phyloP scores from a whole-genome alignment of 2,797 vertebrate genomes.

The Salarias fasciatus region DNA sequence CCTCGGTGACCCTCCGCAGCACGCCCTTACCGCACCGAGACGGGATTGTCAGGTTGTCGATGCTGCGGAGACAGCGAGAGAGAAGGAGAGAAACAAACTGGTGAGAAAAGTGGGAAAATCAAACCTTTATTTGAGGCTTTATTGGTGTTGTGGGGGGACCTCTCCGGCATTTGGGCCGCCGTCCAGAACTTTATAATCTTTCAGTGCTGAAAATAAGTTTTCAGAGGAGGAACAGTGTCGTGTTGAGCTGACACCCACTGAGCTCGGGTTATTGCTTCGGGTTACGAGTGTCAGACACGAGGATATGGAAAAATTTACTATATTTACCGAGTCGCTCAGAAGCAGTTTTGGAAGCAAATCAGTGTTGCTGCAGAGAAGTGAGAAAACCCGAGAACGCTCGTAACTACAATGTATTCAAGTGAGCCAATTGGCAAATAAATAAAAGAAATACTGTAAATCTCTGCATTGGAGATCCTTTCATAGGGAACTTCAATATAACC shows the following conservation, averaged over 20 bases:
- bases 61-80: constrained; percentile 70
- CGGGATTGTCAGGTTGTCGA: constrained; percentile 89
- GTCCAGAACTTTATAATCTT: constrained; percentile 36
- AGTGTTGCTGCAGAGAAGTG: constrained; percentile 2
- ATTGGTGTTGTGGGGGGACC: constrained; percentile 2
- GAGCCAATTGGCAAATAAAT: not conserved
- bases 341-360: constrained; percentile 5
- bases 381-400: constrained; percentile 1
- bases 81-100: not conserved
- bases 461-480: not conserved
- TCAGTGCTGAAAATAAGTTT: constrained; percentile 23
- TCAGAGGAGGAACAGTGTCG: constrained; percentile 24
- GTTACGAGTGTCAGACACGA: constrained; percentile 31
- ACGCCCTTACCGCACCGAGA: constrained; percentile 89
- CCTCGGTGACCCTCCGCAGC: constrained; percentile 88
- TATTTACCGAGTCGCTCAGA: constrained; percentile 2
- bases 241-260: constrained; percentile 43
- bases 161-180: constrained; percentile 23
- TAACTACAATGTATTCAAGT: not conserved
- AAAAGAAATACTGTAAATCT: not conserved
- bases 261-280: constrained; percentile 40
- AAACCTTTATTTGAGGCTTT: constrained; percentile 22
- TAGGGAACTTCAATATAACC: not conserved
- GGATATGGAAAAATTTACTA: constrained; percentile 42
- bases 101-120: constrained; percentile 18